Percentiles rank a stretch among this genome's conserved stretches.
These are phyloP conservation scores for Heliconius ismenius DNA, from an alignment of 2,888 invertebrate genomes.

Conservation along the genomic window DNA sequence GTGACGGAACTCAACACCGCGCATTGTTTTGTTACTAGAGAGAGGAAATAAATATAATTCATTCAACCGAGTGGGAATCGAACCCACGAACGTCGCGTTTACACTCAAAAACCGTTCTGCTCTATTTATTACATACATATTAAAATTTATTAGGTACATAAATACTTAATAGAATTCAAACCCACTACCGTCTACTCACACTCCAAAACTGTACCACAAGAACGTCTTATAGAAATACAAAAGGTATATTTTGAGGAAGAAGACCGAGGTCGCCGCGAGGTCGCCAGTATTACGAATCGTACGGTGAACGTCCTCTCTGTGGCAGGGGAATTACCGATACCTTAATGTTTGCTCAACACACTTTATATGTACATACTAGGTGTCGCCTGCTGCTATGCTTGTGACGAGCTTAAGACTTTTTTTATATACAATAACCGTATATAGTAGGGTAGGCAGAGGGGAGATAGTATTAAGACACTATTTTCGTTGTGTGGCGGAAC, in stretches of 20 bases:
- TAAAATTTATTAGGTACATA: neutral
- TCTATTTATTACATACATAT: neutral
- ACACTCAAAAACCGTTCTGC: neutral
- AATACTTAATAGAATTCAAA: neutral
- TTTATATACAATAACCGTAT: too few relatives aligned
- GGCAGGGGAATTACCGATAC: slow-evolving; percentile 17
- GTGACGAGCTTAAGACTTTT: neutral
- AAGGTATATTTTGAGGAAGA: slow-evolving; percentile 4
- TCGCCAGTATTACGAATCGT: neutral
- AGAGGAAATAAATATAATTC: too few relatives aligned
- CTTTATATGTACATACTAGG: neutral
- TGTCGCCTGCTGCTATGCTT: neutral
- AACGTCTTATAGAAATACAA: neutral
- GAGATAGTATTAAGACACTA: too few relatives aligned
- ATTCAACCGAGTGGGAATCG: too few relatives aligned
- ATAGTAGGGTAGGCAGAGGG: neutral
- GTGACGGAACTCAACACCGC: too few relatives aligned
- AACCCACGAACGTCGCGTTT: neutral
- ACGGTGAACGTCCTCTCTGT: slow-evolving; percentile 5
- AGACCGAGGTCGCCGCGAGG: neutral
- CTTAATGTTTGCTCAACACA: neutral
- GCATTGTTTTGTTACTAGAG: too few relatives aligned
- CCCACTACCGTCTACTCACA: neutral
- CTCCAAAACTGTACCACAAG: neutral
- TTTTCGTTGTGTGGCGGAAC: too few relatives aligned